Conservation (phyloP, 2,888 invertebrate genomes). For the Baccha elongata region DNA sequence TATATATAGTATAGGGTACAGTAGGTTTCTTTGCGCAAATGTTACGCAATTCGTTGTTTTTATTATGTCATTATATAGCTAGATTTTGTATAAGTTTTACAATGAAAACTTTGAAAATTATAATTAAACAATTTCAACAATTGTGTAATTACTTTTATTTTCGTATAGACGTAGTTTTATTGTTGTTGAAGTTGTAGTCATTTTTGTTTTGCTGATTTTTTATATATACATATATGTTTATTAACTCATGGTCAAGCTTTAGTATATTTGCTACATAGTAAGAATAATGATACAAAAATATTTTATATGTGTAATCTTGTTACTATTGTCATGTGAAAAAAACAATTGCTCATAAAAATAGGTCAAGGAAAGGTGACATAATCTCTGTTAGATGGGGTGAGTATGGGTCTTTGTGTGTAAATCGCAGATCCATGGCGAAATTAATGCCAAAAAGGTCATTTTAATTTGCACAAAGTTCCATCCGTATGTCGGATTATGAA, state of each 20-base stretch:
- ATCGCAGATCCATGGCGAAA: conserved; percentile 5
- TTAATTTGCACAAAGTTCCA: conserved; percentile 9
- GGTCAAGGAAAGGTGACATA: conserved; percentile 37
- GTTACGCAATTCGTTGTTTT: conserved; percentile 27
- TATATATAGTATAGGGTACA: conserved; percentile 26
- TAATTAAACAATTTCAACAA: conserved; percentile 37
- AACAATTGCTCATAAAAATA: background rate
- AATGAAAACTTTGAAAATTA: background rate
- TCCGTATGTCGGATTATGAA: conserved; percentile 9
- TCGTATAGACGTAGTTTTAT: background rate
- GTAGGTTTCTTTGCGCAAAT: background rate
- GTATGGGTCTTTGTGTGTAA: background rate
- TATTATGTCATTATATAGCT: conserved; percentile 12
- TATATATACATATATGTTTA: background rate
- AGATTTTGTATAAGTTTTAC: background rate
- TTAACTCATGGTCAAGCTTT: background rate
- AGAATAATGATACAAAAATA: background rate
- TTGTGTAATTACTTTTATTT: conserved; percentile 35
- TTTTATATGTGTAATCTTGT: conserved; percentile 5
- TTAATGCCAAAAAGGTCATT: conserved; percentile 26
- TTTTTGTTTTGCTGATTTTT: background rate
- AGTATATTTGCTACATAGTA: conserved; percentile 10
- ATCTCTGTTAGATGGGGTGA: background rate
- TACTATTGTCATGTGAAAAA: background rate
- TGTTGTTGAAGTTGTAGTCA: background rate